Evolutionary conservation across 2,888 invertebrate species (phyloP).

Genomic region (Panorpa germanica): DNA sequence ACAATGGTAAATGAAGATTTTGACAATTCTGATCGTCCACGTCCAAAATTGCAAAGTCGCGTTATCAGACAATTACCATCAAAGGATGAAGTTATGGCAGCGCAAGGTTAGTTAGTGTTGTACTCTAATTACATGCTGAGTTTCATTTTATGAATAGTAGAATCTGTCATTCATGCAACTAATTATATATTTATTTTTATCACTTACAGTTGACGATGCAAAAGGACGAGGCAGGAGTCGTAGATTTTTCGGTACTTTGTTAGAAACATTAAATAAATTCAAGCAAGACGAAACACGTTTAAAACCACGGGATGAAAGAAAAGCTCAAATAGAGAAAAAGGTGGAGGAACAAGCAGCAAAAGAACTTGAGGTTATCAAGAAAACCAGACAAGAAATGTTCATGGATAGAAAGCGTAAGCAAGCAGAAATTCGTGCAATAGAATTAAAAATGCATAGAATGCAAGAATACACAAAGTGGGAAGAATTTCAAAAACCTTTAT

Average conservation of each 20-base stretch:
- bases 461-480: slow-evolving; percentile 84
- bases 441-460: slow-evolving; percentile 76
- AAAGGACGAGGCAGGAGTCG: slow-evolving; percentile 68
- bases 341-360: slow-evolving; percentile 79
- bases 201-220: slow-evolving; percentile 61
- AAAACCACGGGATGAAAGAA: slow-evolving; percentile 72
- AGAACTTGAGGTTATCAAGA: slow-evolving; percentile 69
- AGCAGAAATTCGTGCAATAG: slow-evolving; percentile 70
- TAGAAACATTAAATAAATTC: slow-evolving; percentile 91
- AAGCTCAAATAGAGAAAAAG: slow-evolving; percentile 68
- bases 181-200: too few relatives aligned
- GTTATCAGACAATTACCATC: slow-evolving; percentile 78
- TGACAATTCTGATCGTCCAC: slow-evolving; percentile 19
- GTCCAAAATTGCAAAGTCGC: slow-evolving; percentile 52
- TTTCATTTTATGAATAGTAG: too few relatives aligned
- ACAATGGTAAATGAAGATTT: too few relatives aligned
- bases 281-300: slow-evolving; percentile 82
- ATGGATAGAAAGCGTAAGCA: slow-evolving; percentile 73
- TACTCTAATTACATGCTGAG: too few relatives aligned
- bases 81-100: slow-evolving; percentile 59
- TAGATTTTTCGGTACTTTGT: slow-evolving; percentile 87
- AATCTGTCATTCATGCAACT: too few relatives aligned
- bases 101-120: too few relatives aligned
- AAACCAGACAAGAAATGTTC: slow-evolving; percentile 70
- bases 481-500: slow-evolving; percentile 50